A percentile compares a stretch with the other conserved stretches of the same genome.
phyloP scores from a whole-genome alignment of 2,888 invertebrate species.

The Acrobeloides nanus region DNA sequence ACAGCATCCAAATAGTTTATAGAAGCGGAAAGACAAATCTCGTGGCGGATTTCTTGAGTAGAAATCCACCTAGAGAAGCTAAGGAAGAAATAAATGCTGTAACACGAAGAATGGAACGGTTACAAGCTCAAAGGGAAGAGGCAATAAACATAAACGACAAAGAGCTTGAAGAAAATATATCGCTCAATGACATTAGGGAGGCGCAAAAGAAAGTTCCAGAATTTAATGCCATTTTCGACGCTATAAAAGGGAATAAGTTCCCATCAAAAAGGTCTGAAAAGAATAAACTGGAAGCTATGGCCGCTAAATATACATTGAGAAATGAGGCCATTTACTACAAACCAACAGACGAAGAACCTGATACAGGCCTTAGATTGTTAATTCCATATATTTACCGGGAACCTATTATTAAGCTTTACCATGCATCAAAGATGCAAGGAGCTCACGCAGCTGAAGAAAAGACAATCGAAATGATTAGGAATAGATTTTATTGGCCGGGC shows the following conservation, averaged over 20 bases:
- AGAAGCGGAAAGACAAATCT: conserved; percentile 25
- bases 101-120: not conserved
- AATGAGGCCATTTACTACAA: not conserved
- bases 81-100: no score
- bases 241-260: not conserved
- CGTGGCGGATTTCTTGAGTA: conserved; percentile 22
- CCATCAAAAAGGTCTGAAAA: not conserved
- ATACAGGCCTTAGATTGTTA: not conserved
- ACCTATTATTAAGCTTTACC: conserved; percentile 8
- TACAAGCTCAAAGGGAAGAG: no score
- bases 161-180: no score
- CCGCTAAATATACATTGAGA: not conserved
- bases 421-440: conserved; percentile 5
- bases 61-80: conserved; percentile 19
- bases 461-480: conserved; percentile 7
- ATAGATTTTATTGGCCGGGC: conserved; percentile 12
- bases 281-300: not conserved
- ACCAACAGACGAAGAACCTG: not conserved
- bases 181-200: no score
- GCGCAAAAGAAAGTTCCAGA: not conserved
- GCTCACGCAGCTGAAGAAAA: conserved; percentile 18
- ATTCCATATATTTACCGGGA: conserved; percentile 6
- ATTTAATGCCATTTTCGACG: not conserved
- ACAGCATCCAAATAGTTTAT: conserved; percentile 22
- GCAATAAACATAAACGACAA: no score